Evolutionary conservation across 2,113 vertebrate genomes (phyloP), one percentile per base, ranked within the genome.

Genomic region (Isichthys henryi): DNA sequence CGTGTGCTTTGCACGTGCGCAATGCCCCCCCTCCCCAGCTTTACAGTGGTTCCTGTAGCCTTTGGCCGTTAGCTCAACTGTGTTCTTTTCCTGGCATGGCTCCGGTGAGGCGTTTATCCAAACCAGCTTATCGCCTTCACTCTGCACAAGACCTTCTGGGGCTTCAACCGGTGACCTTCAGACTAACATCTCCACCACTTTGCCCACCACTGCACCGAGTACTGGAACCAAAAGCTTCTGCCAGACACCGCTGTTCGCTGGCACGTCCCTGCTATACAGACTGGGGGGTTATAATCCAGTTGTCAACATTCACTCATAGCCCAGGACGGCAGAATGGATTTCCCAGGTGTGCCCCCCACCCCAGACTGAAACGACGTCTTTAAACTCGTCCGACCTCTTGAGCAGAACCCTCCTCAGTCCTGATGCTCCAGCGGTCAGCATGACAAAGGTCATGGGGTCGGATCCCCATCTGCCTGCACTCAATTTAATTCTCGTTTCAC

Each of bases 271-370:
- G 21, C 80, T 27, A 39, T n/a, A 9, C 23, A 10, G 82, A 27
- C 31, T 23, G 46, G 46, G 19, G 46, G 80, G 45, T 87, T 84
- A 84, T 84, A 89, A 87, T 90, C 87, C 84, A 86, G 35, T 91
- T 93, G 92, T 93, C 93, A 93, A 74, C 91, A 92, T 87, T 89
- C 90, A 91, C 91, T 93, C 90, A 93, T 91, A 90, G 91, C 56
- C 87, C 90, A 83, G 70, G 87, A 74, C 46, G 4, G 58, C 49
- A 27, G 49, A 82, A 86, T 87, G 86, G 90, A 70, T 92, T 87
- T 88, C 70, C 62, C 93, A 93, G 91, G 93, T 93, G 91, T 91
- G 90, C 89, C 91, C 53, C 31, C 53, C 62, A 62, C 88, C 56
- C 43, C 77, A 45, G 43, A 56, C 21, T 31, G 87, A 89, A 70